Evolutionary conservation across 2,113 vertebrate genomes (phyloP), one percentile per base, ranked within the genome.

Genomic region (Xiphophorus maculatus): DNA sequence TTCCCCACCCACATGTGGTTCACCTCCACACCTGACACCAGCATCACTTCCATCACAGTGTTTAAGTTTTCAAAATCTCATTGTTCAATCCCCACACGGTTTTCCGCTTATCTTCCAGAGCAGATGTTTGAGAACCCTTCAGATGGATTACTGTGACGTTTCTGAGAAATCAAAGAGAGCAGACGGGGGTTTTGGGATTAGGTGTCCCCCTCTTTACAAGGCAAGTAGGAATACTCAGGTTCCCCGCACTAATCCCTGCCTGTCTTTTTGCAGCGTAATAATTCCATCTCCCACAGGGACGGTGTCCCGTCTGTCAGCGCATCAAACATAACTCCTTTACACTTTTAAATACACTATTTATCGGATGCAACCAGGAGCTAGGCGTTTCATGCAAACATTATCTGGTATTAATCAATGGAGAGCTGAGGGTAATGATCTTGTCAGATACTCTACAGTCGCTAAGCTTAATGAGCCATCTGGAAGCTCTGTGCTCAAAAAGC

Each of bases 131-230:
- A 42, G 84, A 87, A 86, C 73, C 80, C 72, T 78, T 88, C 75
- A 19, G 73, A 71, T 72, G 91, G 92, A 92, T 93, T 92, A 91
- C 35, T 54, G 70, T 83, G 82, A 33, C 32, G 5, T 87, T 88
- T 71, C 66, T 73, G 77, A 67, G 61, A 85, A 89, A 91, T 87
- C 87, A 91, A 91, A 90, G 75, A 44, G 74, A 89, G 69, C 79
- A 70, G 74, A 72, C 69, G 75, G 71, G 72, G 40, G 73, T 81
- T 88, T 61, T 60, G 71, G 84, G 84, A 90, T 93, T 93, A 90
- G 76, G 86, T 76, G 80, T 74, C 73, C 85, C 88, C 84, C 44
- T 48, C 70, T 84, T 11, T 81, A 84, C 73, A 79, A 42, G 86
- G 83, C 72, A 44, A 79, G 69, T 7, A 72, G 65, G 73, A 87